Evolutionary conservation across 92 coral and sea anemone species (phyloP).

Genomic region (Zoanthus sociatus): DNA sequence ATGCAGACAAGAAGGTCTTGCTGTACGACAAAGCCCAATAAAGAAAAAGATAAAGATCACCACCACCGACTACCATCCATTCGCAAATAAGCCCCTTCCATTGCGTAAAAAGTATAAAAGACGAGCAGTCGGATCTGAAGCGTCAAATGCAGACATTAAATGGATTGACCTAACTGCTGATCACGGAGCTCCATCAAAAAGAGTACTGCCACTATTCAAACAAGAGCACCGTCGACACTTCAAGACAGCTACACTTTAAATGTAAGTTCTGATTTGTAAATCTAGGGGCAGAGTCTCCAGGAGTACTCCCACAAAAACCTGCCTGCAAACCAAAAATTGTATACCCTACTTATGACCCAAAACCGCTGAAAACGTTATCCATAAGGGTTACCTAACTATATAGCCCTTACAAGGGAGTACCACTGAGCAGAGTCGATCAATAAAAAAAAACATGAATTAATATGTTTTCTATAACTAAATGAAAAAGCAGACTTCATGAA

Average conservation of each 20-base stretch:
- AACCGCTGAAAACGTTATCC: too few relatives aligned
- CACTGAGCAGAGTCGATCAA: not conserved
- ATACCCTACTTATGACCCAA: too few relatives aligned
- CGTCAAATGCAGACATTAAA: not conserved
- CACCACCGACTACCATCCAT: not conserved
- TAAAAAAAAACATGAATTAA: not conserved
- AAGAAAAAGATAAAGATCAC: not conserved
- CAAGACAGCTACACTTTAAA: not conserved
- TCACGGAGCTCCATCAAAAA: not conserved
- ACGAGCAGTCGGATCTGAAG: not conserved
- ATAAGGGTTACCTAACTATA: too few relatives aligned
- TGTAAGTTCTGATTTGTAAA: not conserved
- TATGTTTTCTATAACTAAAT: not conserved
- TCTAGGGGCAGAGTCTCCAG: not conserved
- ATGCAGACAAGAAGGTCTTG: constrained; percentile 7
- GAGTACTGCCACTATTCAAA: not conserved
- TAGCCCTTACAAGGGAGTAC: not conserved
- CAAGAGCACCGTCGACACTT: constrained; percentile 6
- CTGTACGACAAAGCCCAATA: not conserved
- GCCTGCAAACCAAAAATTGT: too few relatives aligned
- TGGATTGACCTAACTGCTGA: not conserved
- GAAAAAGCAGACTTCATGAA: not conserved
- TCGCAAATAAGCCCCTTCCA: not conserved
- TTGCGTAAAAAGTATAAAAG: not conserved
- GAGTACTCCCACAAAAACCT: too few relatives aligned